Percentiles rank a stretch among this genome's conserved stretches.
These are phyloP conservation scores for Pygoscelis adeliae DNA, from an alignment of 2,113 vertebrate species.

Conservation along the genomic window DNA sequence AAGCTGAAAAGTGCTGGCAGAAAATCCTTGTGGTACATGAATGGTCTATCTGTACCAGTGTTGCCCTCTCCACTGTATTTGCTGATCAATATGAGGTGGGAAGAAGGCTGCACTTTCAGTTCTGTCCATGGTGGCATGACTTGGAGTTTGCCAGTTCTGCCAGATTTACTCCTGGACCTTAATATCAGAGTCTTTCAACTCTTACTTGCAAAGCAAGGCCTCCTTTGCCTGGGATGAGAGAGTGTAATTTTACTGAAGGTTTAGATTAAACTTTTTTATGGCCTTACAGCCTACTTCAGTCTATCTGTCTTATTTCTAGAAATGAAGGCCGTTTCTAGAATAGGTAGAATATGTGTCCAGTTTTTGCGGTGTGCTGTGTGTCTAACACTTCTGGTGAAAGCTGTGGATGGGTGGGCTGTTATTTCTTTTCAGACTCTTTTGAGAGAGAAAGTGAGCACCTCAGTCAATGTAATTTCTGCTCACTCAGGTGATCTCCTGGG, in stretches of 20 bases:
- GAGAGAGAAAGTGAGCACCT: not conserved
- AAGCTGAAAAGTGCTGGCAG: not conserved
- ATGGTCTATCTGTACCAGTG: not conserved
- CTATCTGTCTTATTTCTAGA: not conserved
- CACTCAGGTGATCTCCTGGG: not conserved
- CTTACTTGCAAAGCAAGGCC: not conserved
- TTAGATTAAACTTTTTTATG: not conserved
- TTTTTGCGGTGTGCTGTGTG: not conserved
- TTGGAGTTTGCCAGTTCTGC: not conserved
- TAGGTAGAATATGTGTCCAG: not conserved
- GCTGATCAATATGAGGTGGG: not conserved
- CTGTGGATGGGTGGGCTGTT: not conserved
- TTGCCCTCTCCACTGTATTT: not conserved
- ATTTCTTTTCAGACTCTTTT: not conserved
- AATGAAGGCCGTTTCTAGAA: not conserved
- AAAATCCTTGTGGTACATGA: not conserved
- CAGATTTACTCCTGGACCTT: not conserved
- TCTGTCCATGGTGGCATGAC: not conserved
- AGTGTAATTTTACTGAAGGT: not conserved
- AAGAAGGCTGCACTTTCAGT: rapidly evolving
- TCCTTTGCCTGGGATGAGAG: not conserved
- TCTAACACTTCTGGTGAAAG: not conserved
- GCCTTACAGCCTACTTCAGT: not conserved
- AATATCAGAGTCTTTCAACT: not conserved
- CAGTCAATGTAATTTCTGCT: not conserved